Base-by-base conservation (phyloP, 2,888 invertebrate species). In the Harpalus rubripes region DNA sequence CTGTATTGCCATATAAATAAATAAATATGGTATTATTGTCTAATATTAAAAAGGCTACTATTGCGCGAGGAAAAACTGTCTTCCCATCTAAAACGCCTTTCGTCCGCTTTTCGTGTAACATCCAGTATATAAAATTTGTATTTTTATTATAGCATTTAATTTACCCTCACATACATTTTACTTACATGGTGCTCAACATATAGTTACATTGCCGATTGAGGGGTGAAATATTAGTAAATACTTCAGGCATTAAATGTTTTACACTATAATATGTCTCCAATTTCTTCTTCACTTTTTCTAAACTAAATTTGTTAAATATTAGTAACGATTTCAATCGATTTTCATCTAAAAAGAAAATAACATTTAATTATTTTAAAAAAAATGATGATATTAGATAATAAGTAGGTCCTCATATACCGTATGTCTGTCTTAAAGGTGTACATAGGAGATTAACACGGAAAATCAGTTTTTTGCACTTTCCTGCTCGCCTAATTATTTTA, bases 231-330 rank as follows among this genome's bases (percentile, higher is more conserved):
- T 84, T 32, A 15, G 52, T 32, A 65, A 74, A 84, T 0, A 79
- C 44, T 52, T 85, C 84, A 4, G 84, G 74, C 1, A 81, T 26
- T 4, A 81, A 4, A 18, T 59, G 41, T 44, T 72, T 85, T n/a
- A 81, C 10, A 16, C 59, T 78, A 22, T 86, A 86, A 74, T 80
- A 86, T 15, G 63, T 56, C 10, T 86, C 86, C 44, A 86, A 7
- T 74, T 85, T 85, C 1, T 80, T 74, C 56, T 85, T 86, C 7
- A 80, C 80, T 41, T 83, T 85, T 58, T 86, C 79, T 32, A 86
- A 41, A 61, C 84, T 79, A 61, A 84, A 84, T 76, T 86, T 86
- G 56, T 85, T 85, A n/a, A 72, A 76, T 26, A 59, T 15, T 8
- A 86, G 65, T 81, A 86, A 82, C 5, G 12, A 26, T 59, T 68